Evolutionary conservation across 2,797 vertebrate species (phyloP).

Genomic region (Morelia viridis): DNA sequence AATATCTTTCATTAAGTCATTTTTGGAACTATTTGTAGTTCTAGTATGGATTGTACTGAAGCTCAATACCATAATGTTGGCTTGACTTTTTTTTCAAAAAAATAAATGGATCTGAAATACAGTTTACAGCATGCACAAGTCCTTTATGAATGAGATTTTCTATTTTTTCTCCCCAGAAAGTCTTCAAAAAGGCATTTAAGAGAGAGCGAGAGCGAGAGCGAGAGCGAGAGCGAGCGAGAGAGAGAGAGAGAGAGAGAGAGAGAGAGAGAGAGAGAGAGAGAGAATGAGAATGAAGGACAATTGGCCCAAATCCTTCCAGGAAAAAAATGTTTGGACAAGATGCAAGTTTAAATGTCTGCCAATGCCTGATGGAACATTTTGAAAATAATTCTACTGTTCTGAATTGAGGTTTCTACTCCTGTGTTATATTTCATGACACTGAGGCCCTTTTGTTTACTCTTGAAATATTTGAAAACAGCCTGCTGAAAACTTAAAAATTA

Average conservation of each 20-base stretch:
- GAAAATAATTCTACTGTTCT: constrained; percentile 1
- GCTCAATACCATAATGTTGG: constrained; percentile 18
- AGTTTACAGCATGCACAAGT: constrained; percentile 7
- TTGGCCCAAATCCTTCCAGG: neutral
- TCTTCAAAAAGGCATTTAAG: neutral
- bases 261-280: neutral
- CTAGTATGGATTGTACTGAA: constrained; percentile 20
- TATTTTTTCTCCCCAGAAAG: constrained; percentile 5
- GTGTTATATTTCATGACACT: neutral
- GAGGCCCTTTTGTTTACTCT: neutral
- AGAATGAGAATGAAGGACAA: constrained; percentile 16
- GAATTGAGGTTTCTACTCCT: neutral
- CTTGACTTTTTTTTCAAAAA: constrained; percentile 19
- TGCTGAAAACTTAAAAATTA: neutral
- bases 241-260: neutral
- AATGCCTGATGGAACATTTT: neutral
- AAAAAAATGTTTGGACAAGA: neutral
- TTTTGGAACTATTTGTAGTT: constrained; percentile 30
- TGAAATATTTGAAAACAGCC: neutral
- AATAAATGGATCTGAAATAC: constrained; percentile 21
- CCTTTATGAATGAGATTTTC: neutral
- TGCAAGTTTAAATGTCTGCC: constrained; percentile 7
- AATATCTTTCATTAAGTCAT: constrained; percentile 16
- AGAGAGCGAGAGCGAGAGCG: neutral
- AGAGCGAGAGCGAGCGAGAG: neutral